A percentile compares a stretch with the other conserved stretches of the same genome.
Conservation (phyloP, 2,113 vertebrate genomes). For the Clinocottus analis region DNA sequence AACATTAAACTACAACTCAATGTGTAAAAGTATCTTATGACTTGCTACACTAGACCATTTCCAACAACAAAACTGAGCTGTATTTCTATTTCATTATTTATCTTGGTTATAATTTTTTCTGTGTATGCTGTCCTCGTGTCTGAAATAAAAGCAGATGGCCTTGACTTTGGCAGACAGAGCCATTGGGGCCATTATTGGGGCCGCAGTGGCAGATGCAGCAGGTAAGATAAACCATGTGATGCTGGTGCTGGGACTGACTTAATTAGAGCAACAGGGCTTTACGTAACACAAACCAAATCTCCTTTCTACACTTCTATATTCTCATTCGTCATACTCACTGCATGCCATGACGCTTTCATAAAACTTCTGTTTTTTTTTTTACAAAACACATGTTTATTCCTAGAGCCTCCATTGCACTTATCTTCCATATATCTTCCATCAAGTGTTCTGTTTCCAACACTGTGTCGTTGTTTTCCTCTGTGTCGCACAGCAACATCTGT, state of each 20-base stretch:
- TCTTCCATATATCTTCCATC: background rate
- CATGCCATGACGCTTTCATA: background rate
- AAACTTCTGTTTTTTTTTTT: background rate
- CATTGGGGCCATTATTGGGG: slow-evolving; percentile 77
- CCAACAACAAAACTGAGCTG: background rate
- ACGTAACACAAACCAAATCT: background rate
- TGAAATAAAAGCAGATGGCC: slow-evolving; percentile 67
- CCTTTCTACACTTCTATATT: background rate
- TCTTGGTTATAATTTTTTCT: too few species aligned
- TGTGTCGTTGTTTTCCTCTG: background rate
- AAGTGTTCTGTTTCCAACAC: background rate
- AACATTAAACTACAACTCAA: background rate
- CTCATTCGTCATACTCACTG: background rate
- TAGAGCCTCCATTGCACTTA: background rate
- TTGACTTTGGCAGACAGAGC: slow-evolving; percentile 68
- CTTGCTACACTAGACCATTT: background rate
- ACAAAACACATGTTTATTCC: background rate
- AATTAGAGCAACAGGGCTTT: slow-evolving; percentile 8
- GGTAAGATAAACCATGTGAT: slow-evolving; percentile 64
- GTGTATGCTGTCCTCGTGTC: background rate
- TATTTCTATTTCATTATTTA: slow-evolving; percentile 8
- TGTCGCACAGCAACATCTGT: slow-evolving; percentile 43
- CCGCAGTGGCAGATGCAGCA: slow-evolving; percentile 82
- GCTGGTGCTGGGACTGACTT: slow-evolving; percentile 3
- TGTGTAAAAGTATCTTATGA: slow-evolving; percentile 6